phyloP scores from a whole-genome alignment of 2,113 vertebrate species.

The Pituophis catenifer region DNA sequence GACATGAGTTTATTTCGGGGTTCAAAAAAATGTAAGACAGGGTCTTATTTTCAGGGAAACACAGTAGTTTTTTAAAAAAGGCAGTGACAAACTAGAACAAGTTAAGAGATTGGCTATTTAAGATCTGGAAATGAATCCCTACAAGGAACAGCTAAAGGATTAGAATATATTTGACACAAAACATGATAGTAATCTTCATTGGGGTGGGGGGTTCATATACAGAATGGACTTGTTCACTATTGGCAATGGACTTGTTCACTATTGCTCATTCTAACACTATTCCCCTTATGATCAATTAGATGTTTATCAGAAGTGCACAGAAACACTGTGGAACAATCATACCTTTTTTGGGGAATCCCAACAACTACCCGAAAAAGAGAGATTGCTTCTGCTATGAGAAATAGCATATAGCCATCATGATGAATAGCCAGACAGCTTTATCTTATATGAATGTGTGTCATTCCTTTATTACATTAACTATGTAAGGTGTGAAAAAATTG shows the following conservation, averaged over 20 bases:
- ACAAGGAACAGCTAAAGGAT: background rate
- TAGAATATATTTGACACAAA: background rate
- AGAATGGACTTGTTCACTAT: background rate
- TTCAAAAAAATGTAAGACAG: too few relatives aligned
- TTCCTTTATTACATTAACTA: background rate
- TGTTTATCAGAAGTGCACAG: background rate
- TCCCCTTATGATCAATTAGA: accelerated
- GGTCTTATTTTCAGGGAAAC: background rate
- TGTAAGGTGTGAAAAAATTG: background rate
- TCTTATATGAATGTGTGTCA: background rate
- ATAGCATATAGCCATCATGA: background rate
- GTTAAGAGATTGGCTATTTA: background rate
- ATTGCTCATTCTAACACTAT: background rate
- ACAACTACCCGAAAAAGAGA: background rate
- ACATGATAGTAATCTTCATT: background rate
- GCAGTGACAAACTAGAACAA: background rate
- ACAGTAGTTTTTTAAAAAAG: background rate
- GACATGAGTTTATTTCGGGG: too few relatives aligned
- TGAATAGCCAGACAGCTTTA: background rate
- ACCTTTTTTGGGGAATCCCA: background rate
- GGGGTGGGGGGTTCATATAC: background rate
- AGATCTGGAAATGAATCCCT: background rate
- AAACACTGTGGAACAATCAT: background rate
- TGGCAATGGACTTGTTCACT: background rate
- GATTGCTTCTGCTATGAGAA: background rate